Percentiles rank a stretch among this genome's conserved stretches.
These are phyloP conservation scores for Patiria pectinifera DNA, from an alignment of 53 echinoderm and acorn worm genomes.

Conservation along the genomic window DNA sequence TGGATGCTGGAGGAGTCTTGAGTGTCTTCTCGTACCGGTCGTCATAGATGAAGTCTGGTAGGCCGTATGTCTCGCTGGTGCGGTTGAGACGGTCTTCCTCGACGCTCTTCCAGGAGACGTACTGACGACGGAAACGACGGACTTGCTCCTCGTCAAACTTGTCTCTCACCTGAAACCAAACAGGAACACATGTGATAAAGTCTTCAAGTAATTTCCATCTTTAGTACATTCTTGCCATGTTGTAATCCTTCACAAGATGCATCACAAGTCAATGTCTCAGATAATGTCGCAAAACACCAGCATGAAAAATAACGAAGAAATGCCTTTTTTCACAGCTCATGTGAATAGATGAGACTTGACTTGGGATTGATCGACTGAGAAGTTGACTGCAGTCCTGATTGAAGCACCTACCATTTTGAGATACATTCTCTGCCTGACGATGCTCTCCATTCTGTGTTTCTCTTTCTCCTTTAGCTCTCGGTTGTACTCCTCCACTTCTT, in stretches of 20 bases:
- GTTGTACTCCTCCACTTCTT: slow-evolving; percentile 74
- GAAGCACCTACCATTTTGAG: slow-evolving; percentile 68
- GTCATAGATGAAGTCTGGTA: slow-evolving; percentile 94
- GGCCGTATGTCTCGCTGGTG: slow-evolving; percentile 77
- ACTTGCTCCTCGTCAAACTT: slow-evolving; percentile 96
- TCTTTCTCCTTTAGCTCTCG: slow-evolving; percentile 55
- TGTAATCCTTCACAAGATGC: no score
- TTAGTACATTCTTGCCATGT: neutral
- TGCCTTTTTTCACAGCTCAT: no score
- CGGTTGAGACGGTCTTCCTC: slow-evolving; percentile 82
- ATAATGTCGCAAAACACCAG: no score
- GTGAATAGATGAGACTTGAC: neutral
- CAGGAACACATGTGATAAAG: no score
- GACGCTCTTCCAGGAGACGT: slow-evolving; percentile 97
- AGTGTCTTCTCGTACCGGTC: slow-evolving; percentile 83
- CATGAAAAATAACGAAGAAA: no score
- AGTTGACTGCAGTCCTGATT: neutral
- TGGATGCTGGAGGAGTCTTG: slow-evolving; percentile 60
- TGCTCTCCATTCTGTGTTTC: slow-evolving; percentile 59
- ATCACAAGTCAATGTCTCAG: no score
- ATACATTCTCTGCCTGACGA: slow-evolving; percentile 68
- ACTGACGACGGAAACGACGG: slow-evolving; percentile 88
- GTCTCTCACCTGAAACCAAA: slow-evolving; percentile 67
- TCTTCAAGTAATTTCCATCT: no score
- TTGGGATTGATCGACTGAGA: neutral